phyloP scores from a whole-genome alignment of 2,113 vertebrate genomes.

The Thamnaconus septentrionalis region DNA sequence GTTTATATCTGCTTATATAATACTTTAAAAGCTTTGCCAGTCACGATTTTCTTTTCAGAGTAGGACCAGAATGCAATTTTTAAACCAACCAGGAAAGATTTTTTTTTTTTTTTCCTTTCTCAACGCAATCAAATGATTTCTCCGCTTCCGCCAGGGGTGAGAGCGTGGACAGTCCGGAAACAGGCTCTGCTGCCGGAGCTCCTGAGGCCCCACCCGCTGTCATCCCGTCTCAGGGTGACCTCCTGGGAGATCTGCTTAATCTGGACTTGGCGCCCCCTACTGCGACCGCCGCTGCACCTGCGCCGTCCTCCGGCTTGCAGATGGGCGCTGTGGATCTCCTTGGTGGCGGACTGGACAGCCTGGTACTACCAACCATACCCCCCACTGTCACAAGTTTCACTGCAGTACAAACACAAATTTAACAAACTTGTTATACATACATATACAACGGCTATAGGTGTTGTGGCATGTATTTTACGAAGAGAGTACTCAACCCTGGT shows the following conservation, averaged over 20 bases:
- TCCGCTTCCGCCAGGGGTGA: constrained; percentile 75
- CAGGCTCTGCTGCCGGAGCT: constrained; percentile 63
- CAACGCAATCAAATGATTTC: not conserved
- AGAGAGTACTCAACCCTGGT: too few species aligned
- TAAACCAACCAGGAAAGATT: not conserved
- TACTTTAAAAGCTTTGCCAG: too few species aligned
- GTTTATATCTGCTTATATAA: not conserved
- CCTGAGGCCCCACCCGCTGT: constrained; percentile 83
- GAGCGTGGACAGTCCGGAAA: constrained; percentile 86
- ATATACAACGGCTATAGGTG: too few species aligned
- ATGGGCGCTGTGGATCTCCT: constrained; percentile 94
- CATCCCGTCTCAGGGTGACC: constrained; percentile 91
- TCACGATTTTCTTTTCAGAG: not conserved
- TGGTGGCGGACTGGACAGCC: constrained; percentile 88
- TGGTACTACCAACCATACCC: constrained; percentile 77
- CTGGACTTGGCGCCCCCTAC: constrained; percentile 89
- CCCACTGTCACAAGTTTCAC: too few species aligned
- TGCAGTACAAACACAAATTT: too few species aligned
- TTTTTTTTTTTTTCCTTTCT: too few species aligned
- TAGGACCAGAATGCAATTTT: constrained; percentile 20
- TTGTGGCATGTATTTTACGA: too few species aligned
- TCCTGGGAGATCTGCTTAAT: constrained; percentile 93
- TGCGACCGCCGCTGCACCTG: constrained; percentile 67
- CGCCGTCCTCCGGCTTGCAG: constrained; percentile 80
- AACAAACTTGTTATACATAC: too few species aligned